phyloP scores from a whole-genome alignment of 2,888 invertebrate genomes.

The Diogma glabrata region DNA sequence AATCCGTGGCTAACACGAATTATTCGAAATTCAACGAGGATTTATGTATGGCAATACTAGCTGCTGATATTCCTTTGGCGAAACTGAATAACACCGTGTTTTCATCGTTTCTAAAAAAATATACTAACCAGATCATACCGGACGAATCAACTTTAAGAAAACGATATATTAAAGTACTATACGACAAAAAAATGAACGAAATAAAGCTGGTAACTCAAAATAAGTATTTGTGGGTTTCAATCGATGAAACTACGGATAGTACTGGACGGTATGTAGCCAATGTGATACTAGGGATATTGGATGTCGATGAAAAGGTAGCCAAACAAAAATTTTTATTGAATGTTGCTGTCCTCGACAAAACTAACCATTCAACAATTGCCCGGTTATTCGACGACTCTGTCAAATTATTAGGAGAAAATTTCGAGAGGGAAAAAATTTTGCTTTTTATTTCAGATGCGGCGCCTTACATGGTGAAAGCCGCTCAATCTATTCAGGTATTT shows the following conservation, averaged over 20 bases:
- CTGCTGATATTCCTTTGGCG: not conserved
- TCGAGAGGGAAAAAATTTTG: too few species aligned
- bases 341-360: not conserved
- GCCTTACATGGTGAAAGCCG: too few species aligned
- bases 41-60: too few species aligned
- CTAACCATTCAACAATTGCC: not conserved
- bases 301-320: too few species aligned
- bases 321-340: conserved; percentile 1
- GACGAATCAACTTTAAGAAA: conserved; percentile 3
- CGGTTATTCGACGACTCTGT: not conserved
- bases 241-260: not conserved
- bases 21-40: too few species aligned
- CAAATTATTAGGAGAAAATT: too few species aligned
- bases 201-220: not conserved
- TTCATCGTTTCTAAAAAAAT: not conserved
- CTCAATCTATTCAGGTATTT: too few species aligned
- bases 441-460: too few species aligned
- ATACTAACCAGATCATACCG: not conserved
- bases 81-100: not conserved
- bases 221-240: not conserved
- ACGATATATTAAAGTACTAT: not conserved
- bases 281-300: not conserved
- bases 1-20: too few species aligned
- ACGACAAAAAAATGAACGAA: not conserved
- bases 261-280: not conserved